A percentile compares a stretch with the other conserved stretches of the same genome.
phyloP scores from a whole-genome alignment of 2,888 invertebrate genomes.

The Chydorus sphaericus region DNA sequence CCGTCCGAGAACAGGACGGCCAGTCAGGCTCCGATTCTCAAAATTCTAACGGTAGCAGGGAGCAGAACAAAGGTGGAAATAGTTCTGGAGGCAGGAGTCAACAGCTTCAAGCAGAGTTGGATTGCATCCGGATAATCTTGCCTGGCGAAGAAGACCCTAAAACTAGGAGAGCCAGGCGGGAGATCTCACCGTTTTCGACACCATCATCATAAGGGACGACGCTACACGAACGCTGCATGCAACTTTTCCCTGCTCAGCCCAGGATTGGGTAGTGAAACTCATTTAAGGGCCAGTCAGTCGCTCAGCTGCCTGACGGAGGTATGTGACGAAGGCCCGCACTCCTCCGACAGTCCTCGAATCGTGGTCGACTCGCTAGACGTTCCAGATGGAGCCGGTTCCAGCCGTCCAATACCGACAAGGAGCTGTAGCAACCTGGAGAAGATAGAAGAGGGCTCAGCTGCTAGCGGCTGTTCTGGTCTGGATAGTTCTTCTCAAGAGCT shows the following conservation, averaged over 20 bases:
- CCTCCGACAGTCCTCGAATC: constrained; percentile 21
- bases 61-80: constrained; percentile 16
- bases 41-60: constrained; percentile 7
- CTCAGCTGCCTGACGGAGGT: constrained; percentile 73
- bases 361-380: not conserved
- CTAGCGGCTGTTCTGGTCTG: too few relatives aligned
- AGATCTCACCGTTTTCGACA: not conserved
- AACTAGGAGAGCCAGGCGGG: not conserved
- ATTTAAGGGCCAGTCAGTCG: constrained; percentile 65
- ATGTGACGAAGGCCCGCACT: too few relatives aligned
- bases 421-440: constrained; percentile 1
- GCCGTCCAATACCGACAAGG: not conserved
- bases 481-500: too few relatives aligned
- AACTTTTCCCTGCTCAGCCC: constrained; percentile 2
- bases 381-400: not conserved
- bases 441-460: not conserved
- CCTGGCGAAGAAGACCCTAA: not conserved
- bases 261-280: constrained; percentile 42
- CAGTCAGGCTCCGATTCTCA: not conserved
- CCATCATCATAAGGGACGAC: not conserved
- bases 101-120: not conserved
- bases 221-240: not conserved
- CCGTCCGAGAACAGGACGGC: too few relatives aligned
- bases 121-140: constrained; percentile 20
- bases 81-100: constrained; percentile 6